These are phyloP conservation scores for Cylloceria caligata DNA, from an alignment of 2,888 invertebrate genomes.

Conservation along the genomic window DNA sequence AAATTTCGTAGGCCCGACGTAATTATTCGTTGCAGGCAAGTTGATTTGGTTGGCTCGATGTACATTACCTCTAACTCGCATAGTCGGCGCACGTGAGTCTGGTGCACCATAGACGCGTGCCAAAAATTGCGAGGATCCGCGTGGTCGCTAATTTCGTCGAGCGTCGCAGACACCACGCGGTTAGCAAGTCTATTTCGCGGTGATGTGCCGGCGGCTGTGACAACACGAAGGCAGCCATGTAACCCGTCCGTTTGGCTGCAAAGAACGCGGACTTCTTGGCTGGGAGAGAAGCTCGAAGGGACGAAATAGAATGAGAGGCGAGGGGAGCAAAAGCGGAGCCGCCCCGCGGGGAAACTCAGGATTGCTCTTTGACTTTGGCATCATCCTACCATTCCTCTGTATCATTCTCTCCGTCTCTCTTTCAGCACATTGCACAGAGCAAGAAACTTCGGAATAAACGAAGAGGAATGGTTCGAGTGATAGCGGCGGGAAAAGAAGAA, in stretches of 20 bases:
- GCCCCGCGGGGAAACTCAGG: constrained; percentile 60
- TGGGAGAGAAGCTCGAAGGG: constrained; percentile 45
- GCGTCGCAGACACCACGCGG: constrained; percentile 83
- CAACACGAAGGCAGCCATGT: constrained; percentile 41
- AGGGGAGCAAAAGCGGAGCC: constrained; percentile 42
- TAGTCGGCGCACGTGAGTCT: constrained; percentile 42
- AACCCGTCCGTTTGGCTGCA: constrained; percentile 37
- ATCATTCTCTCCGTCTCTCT: constrained; percentile 28
- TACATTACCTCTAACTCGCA: constrained; percentile 6
- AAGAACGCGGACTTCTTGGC: constrained; percentile 65
- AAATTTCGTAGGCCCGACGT: constrained; percentile 5
- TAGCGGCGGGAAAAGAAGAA: constrained; percentile 39
- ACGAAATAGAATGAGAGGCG: constrained; percentile 49
- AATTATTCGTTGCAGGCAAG: constrained; percentile 26
- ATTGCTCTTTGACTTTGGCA: constrained; percentile 62
- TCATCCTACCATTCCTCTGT: constrained; percentile 50
- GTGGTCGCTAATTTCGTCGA: constrained; percentile 83
- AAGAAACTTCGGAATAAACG: constrained; percentile 52
- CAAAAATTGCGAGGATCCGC: constrained; percentile 79
- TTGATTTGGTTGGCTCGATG: constrained; percentile 2
- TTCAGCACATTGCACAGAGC: constrained; percentile 2
- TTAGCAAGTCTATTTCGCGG: constrained; percentile 79
- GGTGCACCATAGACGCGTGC: constrained; percentile 69
- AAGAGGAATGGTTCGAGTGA: constrained; percentile 55
- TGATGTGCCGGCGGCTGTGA: constrained; percentile 59